These are phyloP conservation scores for Limnephilus rhombicus DNA, from an alignment of 2,888 invertebrate genomes.

Conservation along the genomic window DNA sequence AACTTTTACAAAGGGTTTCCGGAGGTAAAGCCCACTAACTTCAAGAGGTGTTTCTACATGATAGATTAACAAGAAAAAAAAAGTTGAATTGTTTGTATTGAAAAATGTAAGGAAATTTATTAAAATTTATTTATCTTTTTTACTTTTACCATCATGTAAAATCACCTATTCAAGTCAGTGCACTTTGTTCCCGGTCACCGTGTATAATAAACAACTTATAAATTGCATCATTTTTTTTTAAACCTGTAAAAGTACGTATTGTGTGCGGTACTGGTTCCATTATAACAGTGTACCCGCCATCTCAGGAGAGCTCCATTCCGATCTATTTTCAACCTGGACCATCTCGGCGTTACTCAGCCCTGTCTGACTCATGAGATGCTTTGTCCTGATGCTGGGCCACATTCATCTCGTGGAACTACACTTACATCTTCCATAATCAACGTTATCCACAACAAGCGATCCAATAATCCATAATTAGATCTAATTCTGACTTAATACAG, in stretches of 20 bases:
- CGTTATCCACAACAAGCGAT: neutral
- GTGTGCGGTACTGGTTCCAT: neutral
- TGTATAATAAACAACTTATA: no score
- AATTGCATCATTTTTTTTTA: no score
- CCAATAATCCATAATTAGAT: neutral
- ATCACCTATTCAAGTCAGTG: no score
- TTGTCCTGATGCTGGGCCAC: neutral
- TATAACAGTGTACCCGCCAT: conserved; percentile 3
- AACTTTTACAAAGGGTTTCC: no score
- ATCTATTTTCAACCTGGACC: neutral
- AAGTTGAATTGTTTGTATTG: no score
- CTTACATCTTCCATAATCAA: neutral
- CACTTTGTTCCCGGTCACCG: no score
- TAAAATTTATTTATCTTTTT: no score
- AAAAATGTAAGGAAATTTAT: no score
- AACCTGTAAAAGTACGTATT: neutral
- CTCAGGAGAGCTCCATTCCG: neutral
- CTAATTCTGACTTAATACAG: neutral
- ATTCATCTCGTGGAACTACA: conserved; percentile 6
- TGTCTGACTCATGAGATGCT: neutral
- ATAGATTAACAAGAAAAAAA: no score
- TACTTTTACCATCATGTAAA: no score
- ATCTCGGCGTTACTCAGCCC: conserved; percentile 17
- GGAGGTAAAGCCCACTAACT: no score
- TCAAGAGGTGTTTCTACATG: no score